Evolutionary conservation across 2,113 vertebrate species (phyloP).

Genomic region (Psilopsiagon aymara): DNA sequence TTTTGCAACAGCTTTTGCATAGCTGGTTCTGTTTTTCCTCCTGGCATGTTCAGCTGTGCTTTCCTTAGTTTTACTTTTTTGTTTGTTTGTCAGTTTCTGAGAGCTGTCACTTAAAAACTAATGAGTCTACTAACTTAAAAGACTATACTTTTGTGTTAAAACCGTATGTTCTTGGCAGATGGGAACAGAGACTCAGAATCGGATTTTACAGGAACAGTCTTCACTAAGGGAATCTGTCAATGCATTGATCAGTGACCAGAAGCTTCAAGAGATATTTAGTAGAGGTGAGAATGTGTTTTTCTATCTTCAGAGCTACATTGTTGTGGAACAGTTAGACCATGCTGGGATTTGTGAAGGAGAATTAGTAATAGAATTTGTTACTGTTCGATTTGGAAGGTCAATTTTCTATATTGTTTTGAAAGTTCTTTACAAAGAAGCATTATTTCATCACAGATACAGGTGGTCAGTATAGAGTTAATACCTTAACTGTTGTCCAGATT

Average conservation of each 20-base stretch:
- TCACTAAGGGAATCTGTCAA: conserved; percentile 87
- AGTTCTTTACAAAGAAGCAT: neutral
- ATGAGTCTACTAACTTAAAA: neutral
- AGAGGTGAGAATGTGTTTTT: conserved; percentile 82
- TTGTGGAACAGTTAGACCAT: neutral
- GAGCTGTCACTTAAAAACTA: neutral
- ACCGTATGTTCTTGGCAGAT: conserved; percentile 76
- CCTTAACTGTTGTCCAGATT: neutral
- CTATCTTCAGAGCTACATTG: conserved; percentile 9
- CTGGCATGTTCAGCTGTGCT: neutral
- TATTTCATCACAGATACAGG: neutral
- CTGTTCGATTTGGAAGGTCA: neutral
- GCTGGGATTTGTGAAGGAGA: neutral
- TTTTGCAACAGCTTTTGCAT: neutral
- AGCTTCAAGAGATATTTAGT: conserved; percentile 96
- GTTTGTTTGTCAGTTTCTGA: neutral
- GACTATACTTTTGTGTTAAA: neutral
- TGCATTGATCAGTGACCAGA: conserved; percentile 89
- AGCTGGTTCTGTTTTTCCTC: neutral
- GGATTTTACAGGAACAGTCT: conserved; percentile 87
- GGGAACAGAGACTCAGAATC: conserved; percentile 87
- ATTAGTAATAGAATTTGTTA: neutral
- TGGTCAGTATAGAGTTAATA: neutral
- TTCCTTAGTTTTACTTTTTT: neutral
- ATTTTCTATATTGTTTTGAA: neutral